Conservation (phyloP, 1,140 invertebrate genomes). For the Colletes latitarsis region DNA sequence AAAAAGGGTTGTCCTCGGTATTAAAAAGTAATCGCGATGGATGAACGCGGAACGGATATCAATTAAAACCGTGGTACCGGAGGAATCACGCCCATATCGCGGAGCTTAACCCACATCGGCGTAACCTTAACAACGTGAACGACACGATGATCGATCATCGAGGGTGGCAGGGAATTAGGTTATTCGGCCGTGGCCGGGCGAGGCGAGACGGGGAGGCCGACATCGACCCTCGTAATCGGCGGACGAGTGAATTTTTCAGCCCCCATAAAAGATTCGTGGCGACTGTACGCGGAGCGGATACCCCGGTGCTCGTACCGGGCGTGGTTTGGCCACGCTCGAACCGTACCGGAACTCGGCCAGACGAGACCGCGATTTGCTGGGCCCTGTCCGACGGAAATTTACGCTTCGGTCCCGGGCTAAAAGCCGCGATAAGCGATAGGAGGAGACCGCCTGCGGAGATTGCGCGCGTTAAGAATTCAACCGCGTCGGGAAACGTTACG, state of each 20-base stretch:
- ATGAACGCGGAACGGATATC: too few species aligned
- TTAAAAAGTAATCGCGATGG: too few species aligned
- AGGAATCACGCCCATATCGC: too few species aligned
- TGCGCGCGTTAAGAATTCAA: conserved; percentile 46
- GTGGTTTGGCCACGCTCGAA: conserved; percentile 11
- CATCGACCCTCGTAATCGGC: conserved; percentile 45
- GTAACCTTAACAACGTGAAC: neutral
- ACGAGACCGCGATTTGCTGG: conserved; percentile 50
- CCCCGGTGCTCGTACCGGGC: neutral
- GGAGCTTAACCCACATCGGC: too few species aligned
- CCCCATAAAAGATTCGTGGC: conserved; percentile 49
- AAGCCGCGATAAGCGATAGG: conserved; percentile 47
- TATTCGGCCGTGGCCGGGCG: conserved; percentile 32
- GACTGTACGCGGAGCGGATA: too few species aligned
- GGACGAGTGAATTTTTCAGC: conserved; percentile 51
- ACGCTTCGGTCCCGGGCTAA: conserved; percentile 24
- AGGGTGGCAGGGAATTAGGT: conserved; percentile 45
- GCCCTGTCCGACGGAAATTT: conserved; percentile 54
- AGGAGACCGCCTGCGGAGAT: conserved; percentile 24
- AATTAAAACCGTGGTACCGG: too few species aligned
- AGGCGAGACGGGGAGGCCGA: neutral
- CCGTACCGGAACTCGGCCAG: conserved; percentile 59
- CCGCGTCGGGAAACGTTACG: neutral
- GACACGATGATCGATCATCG: conserved; percentile 34
- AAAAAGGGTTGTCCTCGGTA: too few species aligned